phyloP scores from a whole-genome alignment of 1,140 invertebrate species.

The Hylaeus volcanicus region DNA sequence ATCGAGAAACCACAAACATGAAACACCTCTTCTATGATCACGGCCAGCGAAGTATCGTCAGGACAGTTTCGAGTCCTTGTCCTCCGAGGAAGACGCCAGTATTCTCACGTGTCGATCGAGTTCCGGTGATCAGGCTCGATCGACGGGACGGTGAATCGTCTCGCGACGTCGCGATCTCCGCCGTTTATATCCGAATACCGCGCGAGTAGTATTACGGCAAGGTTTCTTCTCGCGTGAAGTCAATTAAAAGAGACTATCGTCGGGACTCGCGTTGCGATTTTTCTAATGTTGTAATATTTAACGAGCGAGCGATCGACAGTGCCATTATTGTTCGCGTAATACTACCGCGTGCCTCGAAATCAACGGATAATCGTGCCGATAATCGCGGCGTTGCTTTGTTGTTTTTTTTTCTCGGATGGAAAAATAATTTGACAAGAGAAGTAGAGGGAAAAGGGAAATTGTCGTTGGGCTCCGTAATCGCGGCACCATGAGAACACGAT shows the following conservation, averaged over 20 bases:
- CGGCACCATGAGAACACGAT: slow-evolving; percentile 1
- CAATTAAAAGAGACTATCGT: slow-evolving; percentile 69
- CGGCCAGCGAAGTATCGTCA: too few relatives aligned
- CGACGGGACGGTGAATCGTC: slow-evolving; percentile 32
- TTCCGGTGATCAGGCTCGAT: slow-evolving; percentile 47
- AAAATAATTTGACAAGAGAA: background rate
- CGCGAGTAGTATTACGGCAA: slow-evolving; percentile 54
- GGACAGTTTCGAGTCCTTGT: background rate
- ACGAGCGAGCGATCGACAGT: slow-evolving; percentile 66
- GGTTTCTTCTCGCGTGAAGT: slow-evolving; percentile 65
- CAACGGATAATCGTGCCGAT: background rate
- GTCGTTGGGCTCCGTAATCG: background rate
- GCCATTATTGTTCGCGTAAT: slow-evolving; percentile 66
- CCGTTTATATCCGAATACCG: slow-evolving; percentile 57
- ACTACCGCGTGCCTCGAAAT: slow-evolving; percentile 61
- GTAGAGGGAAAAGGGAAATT: background rate
- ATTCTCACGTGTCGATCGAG: background rate
- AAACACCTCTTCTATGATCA: too few relatives aligned
- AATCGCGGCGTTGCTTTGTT: background rate
- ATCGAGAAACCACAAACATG: too few relatives aligned
- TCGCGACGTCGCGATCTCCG: slow-evolving; percentile 69
- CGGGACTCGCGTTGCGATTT: slow-evolving; percentile 63
- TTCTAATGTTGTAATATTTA: slow-evolving; percentile 69
- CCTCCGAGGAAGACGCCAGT: background rate
- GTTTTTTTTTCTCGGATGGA: too few relatives aligned